phyloP scores from a whole-genome alignment of 30 jellyfish, hydroid and myxozoan genomes.

The Hydractinia symbiolongicarpus region DNA sequence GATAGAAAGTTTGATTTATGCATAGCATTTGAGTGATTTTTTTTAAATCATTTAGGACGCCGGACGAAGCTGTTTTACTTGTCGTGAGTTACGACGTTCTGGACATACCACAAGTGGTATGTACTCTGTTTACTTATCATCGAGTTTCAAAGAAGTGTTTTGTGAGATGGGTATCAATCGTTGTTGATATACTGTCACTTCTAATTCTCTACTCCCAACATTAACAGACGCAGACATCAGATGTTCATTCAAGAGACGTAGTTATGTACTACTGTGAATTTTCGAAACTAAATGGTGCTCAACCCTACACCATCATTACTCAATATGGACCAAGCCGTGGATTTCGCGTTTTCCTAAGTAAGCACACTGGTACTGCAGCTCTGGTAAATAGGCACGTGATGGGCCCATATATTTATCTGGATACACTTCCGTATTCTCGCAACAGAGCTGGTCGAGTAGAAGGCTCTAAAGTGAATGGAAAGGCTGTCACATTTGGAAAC shows the following conservation, averaged over 20 bases:
- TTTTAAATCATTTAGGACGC: no score
- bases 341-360: conserved; percentile 22
- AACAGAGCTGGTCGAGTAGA: background rate
- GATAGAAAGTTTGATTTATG: no score
- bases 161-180: conserved; percentile 56
- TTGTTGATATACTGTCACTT: conserved; percentile 39
- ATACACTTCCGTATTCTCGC: conserved; percentile 20
- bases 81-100: no score
- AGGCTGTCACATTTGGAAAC: background rate
- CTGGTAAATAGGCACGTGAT: conserved; percentile 16
- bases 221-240: conserved; percentile 27
- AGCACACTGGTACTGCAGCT: conserved; percentile 9
- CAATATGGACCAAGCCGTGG: conserved; percentile 32
- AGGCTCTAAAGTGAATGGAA: background rate
- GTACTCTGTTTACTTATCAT: conserved; percentile 22
- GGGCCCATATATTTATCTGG: conserved; percentile 34
- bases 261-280: conserved; percentile 41
- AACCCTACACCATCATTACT: conserved; percentile 39
- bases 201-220: conserved; percentile 17
- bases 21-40: no score
- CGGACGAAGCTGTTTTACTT: no score
- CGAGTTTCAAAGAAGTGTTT: conserved; percentile 29
- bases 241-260: conserved; percentile 10
- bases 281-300: conserved; percentile 36
- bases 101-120: conserved; percentile 38